phyloP scores from a whole-genome alignment of 2,888 invertebrate species.

The Microctonus hyperodae region DNA sequence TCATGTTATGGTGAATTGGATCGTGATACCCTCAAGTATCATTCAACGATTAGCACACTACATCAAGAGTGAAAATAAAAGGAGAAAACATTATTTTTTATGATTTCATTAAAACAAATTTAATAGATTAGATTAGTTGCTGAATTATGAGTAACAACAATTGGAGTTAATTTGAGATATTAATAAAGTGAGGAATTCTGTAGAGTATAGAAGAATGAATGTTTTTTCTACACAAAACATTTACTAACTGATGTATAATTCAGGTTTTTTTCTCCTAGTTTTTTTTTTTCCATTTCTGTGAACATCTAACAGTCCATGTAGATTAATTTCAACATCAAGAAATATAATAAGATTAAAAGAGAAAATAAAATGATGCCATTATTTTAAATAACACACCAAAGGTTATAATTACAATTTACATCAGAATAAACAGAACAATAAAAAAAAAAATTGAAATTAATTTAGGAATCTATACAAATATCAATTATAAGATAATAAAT shows the following conservation, averaged over 20 bases:
- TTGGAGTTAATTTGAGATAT: neutral
- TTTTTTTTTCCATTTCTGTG: neutral
- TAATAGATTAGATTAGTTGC: neutral
- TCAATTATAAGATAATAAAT: neutral
- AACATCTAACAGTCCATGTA: neutral
- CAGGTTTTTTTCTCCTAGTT: neutral
- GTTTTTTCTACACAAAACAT: neutral
- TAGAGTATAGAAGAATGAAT: neutral
- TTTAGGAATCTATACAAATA: conserved; percentile 11
- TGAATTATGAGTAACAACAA: neutral
- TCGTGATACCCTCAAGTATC: conserved; percentile 1
- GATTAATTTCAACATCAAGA: no score
- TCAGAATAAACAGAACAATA: neutral
- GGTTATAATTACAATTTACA: neutral
- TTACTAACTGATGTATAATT: neutral
- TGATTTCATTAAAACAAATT: neutral
- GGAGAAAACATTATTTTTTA: neutral
- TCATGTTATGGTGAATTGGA: neutral
- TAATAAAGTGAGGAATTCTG: neutral
- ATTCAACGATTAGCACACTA: neutral
- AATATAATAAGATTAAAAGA: neutral
- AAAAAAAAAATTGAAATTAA: no score
- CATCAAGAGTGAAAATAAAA: neutral
- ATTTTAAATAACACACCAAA: no score
- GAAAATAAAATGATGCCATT: neutral